phyloP scores from a whole-genome alignment of 2,888 invertebrate species.

The Diarsia dahlii region DNA sequence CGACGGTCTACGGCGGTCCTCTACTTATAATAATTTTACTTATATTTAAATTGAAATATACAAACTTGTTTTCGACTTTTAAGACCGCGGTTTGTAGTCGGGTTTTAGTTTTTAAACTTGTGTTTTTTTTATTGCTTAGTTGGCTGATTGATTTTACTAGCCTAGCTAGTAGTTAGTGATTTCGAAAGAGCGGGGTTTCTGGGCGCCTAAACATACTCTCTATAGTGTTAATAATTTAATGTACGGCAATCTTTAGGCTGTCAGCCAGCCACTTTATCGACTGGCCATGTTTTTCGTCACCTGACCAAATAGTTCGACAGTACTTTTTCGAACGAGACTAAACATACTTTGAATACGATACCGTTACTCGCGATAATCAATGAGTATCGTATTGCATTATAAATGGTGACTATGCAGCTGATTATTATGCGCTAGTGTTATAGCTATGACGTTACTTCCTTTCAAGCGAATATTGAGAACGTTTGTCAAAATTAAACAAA shows the following conservation, averaged over 20 bases:
- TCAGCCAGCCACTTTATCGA: background rate
- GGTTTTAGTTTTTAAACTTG: no score
- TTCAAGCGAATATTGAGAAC: background rate
- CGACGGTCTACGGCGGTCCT: no score
- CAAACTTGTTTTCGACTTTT: no score
- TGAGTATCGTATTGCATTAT: slow-evolving; percentile 16
- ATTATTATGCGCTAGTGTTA: slow-evolving; percentile 20
- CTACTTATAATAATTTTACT: no score
- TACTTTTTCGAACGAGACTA: background rate
- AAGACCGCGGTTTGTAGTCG: no score
- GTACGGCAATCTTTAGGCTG: background rate
- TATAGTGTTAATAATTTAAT: background rate
- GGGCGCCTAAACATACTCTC: background rate
- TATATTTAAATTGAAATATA: no score
- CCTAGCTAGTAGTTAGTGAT: no score
- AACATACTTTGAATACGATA: slow-evolving; percentile 2
- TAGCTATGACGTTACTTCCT: slow-evolving; percentile 12
- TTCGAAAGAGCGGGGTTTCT: no score
- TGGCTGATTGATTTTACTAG: no score
- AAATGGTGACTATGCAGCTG: slow-evolving; percentile 2
- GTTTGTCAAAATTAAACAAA: background rate
- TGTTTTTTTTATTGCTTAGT: no score
- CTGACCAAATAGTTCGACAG: background rate
- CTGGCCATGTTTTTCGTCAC: background rate
- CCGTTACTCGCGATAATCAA: slow-evolving; percentile 9